Evolutionary conservation across 2,113 vertebrate species (phyloP).

Genomic region (Pseudonaja textilis): DNA sequence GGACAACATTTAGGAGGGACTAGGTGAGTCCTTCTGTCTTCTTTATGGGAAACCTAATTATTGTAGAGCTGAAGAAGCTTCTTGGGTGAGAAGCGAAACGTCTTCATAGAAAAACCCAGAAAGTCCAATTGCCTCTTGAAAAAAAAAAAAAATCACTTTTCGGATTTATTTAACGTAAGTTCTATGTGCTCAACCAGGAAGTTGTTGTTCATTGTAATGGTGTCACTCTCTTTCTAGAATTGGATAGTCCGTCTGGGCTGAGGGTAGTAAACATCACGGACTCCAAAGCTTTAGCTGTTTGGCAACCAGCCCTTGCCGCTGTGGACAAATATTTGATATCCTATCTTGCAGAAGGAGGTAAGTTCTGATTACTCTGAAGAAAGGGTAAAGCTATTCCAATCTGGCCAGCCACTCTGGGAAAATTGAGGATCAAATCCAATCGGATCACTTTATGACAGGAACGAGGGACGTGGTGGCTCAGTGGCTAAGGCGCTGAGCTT

Average conservation of each 20-base stretch:
- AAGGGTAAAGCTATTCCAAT: neutral
- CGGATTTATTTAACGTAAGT: neutral
- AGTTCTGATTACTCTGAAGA: conserved; percentile 3
- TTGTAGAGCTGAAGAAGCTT: too few relatives aligned
- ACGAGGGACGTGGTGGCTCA: too few relatives aligned
- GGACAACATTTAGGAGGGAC: neutral
- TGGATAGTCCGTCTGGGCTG: conserved; percentile 89
- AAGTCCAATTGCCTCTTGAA: too few relatives aligned
- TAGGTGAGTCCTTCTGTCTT: neutral
- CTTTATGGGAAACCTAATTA: neutral
- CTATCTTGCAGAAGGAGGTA: conserved; percentile 84
- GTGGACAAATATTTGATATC: conserved; percentile 92
- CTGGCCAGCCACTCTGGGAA: neutral
- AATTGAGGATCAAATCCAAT: neutral
- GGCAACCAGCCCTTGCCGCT: conserved; percentile 92
- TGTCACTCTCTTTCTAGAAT: conserved; percentile 65
- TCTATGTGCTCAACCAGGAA: neutral
- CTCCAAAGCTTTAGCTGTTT: conserved; percentile 83
- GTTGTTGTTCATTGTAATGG: neutral
- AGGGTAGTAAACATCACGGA: conserved; percentile 88
- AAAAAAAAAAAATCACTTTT: too few relatives aligned
- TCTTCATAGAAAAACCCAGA: too few relatives aligned
- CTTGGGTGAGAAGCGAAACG: too few relatives aligned
- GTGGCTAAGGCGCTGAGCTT: too few relatives aligned
- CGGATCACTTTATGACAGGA: neutral